Evolutionary conservation across 53 echinoderm and acorn worm genomes (phyloP), one percentile per base, ranked within the genome.

Genomic region (Holothuria leucospilota): DNA sequence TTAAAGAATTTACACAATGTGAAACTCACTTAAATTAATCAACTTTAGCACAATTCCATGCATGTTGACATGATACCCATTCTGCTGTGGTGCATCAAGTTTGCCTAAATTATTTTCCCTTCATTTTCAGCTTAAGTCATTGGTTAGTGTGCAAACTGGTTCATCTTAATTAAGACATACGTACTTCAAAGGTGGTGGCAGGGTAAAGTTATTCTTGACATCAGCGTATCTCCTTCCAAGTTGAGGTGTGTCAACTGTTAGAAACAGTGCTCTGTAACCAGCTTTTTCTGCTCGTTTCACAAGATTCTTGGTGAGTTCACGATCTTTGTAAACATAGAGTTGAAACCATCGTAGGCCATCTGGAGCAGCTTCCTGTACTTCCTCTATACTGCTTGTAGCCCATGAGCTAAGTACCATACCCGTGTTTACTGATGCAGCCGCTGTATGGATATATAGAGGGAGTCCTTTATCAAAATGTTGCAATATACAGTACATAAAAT

Each of bases 291-390:
- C 96, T 84, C 93, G 79, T 77, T 64, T 74, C 42, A 96, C 88
- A 21, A 96, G 83, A 39, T 91, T 71, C 41, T 51, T 65, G 21
- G 90, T 88, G 8, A 87, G 68, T 2, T 82, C 78, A n/a, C 90
- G 84, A 58, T 96, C 96, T 70, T 65, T 88, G 86, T 85, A 89
- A 58, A 96, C 72, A 49, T 96, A 94, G 86, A 96, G 94, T 56
- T 96, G 96, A 67, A 94, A 94, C 96, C 96, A 96, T 39, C 86
- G 71, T 30, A 89, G 84, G 14, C 96, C 96, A 29, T 63, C 87
- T 5, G 93, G 91, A 24, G 92, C 88, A 20, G 92, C 88, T 52
- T 74, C 88, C 0, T 91, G 91, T 16, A 96, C 91, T 59, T 96
- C 96, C 78, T 96, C 96, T 6, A 96, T 87, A 58, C 87, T 96